These are phyloP conservation scores for Amiota communis DNA, from an alignment of 2,888 invertebrate genomes.

Conservation along the genomic window DNA sequence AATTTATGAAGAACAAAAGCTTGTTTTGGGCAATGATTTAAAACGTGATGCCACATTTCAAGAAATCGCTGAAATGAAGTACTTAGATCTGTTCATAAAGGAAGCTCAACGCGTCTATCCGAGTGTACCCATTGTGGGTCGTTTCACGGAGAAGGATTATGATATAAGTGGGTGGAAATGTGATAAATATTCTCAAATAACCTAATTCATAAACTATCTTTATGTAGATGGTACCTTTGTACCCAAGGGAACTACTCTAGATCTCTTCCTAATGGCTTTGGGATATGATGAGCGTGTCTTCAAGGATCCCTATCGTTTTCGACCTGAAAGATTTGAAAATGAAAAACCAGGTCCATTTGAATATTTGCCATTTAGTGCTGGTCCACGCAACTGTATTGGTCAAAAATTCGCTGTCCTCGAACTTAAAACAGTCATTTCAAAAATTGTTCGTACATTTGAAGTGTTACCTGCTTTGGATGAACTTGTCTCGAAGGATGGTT, in stretches of 20 bases:
- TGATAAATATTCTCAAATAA: too few species aligned
- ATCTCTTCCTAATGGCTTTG: slow-evolving; percentile 58
- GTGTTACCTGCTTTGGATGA: slow-evolving; percentile 67
- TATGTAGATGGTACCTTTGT: slow-evolving; percentile 64
- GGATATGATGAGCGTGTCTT: slow-evolving; percentile 66
- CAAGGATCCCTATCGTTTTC: slow-evolving; percentile 64
- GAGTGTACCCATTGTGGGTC: slow-evolving; percentile 67
- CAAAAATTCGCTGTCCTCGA: slow-evolving; percentile 76
- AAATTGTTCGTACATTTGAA: slow-evolving; percentile 74
- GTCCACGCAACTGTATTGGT: slow-evolving; percentile 78
- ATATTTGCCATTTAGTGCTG: slow-evolving; percentile 79
- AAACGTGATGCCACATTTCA: slow-evolving; percentile 62
- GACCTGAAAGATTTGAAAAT: slow-evolving; percentile 76
- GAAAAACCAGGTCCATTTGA: slow-evolving; percentile 73
- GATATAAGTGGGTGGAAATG: slow-evolving; percentile 63
- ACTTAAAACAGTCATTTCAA: slow-evolving; percentile 75
- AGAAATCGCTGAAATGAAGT: slow-evolving; percentile 68
- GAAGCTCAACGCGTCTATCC: slow-evolving; percentile 68
- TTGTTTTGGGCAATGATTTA: slow-evolving; percentile 71
- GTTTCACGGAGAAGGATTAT: slow-evolving; percentile 59
- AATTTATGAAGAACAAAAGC: slow-evolving; percentile 74
- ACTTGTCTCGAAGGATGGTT: slow-evolving; percentile 59
- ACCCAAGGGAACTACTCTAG: slow-evolving; percentile 59
- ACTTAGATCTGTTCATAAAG: slow-evolving; percentile 69
- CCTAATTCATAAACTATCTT: too few species aligned